Percentiles rank a stretch among this genome's conserved stretches.
Conservation (phyloP, 2,888 invertebrate species). For the Drosophila neotestacea region DNA sequence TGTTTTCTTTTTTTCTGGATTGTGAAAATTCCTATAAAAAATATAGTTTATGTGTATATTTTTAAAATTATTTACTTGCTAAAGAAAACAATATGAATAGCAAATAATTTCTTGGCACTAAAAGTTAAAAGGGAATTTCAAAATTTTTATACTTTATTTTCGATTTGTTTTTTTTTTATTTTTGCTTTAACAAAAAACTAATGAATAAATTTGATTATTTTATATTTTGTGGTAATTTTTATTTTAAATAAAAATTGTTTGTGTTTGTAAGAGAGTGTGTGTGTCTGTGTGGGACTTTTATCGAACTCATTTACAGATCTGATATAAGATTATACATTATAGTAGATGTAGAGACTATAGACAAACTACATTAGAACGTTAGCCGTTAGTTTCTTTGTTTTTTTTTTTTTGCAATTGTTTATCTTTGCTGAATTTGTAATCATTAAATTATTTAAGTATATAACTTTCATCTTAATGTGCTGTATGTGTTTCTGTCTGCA, state of each 20-base stretch:
- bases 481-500: conserved; percentile 30
- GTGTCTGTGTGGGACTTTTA: conserved; percentile 33
- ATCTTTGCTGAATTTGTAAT: conserved; percentile 47
- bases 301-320: conserved; percentile 51
- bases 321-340: conserved; percentile 55
- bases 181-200: conserved; percentile 37
- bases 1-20: conserved; percentile 13
- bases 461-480: conserved; percentile 56
- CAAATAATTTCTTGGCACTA: conserved; percentile 71
- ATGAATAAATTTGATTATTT: conserved; percentile 46
- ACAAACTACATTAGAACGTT: conserved; percentile 68
- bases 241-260: conserved; percentile 68
- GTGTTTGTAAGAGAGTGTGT: conserved; percentile 15
- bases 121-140: conserved; percentile 33
- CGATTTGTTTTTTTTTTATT: conserved; percentile 5
- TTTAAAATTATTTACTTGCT: conserved; percentile 47
- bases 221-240: conserved; percentile 54
- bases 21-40: conserved; percentile 70
- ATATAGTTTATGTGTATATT: conserved; percentile 60
- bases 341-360: conserved; percentile 49
- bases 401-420: conserved; percentile 2
- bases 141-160: conserved; percentile 19
- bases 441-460: conserved; percentile 69
- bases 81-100: conserved; percentile 48
- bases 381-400: conserved; percentile 42